These are phyloP conservation scores for Epinotia ramella DNA, from an alignment of 2,888 invertebrate species.

Conservation along the genomic window DNA sequence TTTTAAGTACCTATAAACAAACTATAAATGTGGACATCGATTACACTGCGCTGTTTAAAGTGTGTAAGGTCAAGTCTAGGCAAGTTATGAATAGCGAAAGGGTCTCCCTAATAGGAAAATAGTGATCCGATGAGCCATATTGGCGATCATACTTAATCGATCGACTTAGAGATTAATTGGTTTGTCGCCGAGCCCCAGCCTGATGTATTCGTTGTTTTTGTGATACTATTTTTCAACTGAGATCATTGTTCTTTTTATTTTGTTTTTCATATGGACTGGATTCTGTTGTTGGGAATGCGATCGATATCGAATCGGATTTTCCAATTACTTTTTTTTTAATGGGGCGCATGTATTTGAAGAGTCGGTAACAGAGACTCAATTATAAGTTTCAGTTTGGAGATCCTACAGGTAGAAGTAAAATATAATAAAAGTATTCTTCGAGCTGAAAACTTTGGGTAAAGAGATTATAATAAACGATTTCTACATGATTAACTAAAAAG, in stretches of 20 bases:
- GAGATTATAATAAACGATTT: no score
- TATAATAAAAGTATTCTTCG: no score
- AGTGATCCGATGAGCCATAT: slow-evolving; percentile 17
- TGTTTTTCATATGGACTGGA: neutral
- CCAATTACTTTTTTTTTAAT: neutral
- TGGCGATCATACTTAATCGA: slow-evolving; percentile 13
- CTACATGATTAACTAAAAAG: no score
- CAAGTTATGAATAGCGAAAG: neutral
- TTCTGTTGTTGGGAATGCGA: neutral
- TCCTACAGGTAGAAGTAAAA: no score
- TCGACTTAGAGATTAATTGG: slow-evolving; percentile 17
- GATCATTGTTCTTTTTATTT: neutral
- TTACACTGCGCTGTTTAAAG: neutral
- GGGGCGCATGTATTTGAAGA: neutral
- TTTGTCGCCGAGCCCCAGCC: neutral
- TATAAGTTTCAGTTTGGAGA: neutral
- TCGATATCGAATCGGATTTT: neutral
- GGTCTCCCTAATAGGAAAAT: slow-evolving; percentile 21
- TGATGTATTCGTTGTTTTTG: neutral
- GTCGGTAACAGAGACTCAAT: no score
- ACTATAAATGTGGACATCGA: neutral
- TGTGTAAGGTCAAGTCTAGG: neutral
- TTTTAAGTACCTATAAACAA: no score
- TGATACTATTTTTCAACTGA: neutral
- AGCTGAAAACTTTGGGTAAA: no score